phyloP scores from a whole-genome alignment of 2,797 vertebrate species.

The Pteronotus mesoamericanus region DNA sequence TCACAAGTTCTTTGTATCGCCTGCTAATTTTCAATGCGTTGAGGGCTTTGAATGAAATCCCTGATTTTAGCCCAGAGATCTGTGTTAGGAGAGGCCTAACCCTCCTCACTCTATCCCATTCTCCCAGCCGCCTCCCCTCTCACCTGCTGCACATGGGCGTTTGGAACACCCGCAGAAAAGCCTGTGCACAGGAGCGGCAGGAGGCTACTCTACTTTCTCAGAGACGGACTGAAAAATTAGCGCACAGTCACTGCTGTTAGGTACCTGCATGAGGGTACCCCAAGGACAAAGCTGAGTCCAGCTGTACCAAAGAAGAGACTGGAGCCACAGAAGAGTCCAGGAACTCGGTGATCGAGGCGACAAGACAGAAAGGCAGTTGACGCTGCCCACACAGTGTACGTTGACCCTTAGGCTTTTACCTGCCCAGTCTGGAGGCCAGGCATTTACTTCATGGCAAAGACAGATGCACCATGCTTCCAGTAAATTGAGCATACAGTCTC shows the following conservation, averaged over 20 bases:
- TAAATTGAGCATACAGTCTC: neutral
- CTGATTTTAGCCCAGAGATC: neutral
- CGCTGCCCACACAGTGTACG: rapidly evolving
- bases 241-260: neutral
- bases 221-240: neutral
- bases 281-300: neutral
- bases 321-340: neutral
- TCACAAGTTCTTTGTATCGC: neutral
- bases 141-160: neutral
- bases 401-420: neutral
- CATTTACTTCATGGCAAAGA: neutral
- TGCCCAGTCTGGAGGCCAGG: neutral
- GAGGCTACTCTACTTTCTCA: neutral
- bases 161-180: neutral
- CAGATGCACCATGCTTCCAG: neutral
- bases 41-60: conserved; percentile 5
- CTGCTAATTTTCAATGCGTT: neutral
- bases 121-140: neutral
- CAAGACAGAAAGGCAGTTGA: neutral
- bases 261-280: neutral
- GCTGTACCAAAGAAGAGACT: neutral
- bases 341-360: neutral
- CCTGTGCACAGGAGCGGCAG: neutral
- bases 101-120: neutral
- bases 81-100: neutral